Conservation (phyloP, 2,888 invertebrate genomes). For the Pachymerium ferrugineum region DNA sequence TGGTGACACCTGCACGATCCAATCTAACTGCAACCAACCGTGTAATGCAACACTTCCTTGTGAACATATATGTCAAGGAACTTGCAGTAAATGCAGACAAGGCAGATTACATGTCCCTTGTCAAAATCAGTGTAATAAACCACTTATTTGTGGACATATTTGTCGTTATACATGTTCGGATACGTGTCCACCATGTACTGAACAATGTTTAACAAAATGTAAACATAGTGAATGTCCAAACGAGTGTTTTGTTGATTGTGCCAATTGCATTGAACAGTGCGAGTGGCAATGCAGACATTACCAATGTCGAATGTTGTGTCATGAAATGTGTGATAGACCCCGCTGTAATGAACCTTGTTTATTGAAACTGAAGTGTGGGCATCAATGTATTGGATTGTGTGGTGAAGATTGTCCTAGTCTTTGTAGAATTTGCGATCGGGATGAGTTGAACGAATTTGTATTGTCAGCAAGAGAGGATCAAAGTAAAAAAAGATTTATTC, state of each 20-base stretch:
- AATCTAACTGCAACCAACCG: slow-evolving; percentile 32
- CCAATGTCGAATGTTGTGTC: slow-evolving; percentile 44
- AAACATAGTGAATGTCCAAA: slow-evolving; percentile 43
- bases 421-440: slow-evolving; percentile 36
- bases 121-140: slow-evolving; percentile 42
- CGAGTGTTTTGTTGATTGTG: slow-evolving; percentile 43
- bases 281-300: slow-evolving; percentile 44
- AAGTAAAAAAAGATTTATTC: slow-evolving; percentile 49
- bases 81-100: slow-evolving; percentile 45
- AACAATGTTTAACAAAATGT: slow-evolving; percentile 45
- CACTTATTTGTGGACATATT: slow-evolving; percentile 46
- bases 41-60: slow-evolving; percentile 41
- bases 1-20: slow-evolving; percentile 39
- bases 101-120: slow-evolving; percentile 47
- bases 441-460: slow-evolving; percentile 43
- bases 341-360: slow-evolving; percentile 44
- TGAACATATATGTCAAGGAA: slow-evolving; percentile 44
- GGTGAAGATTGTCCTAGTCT: slow-evolving; percentile 47
- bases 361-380: slow-evolving; percentile 43
- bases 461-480: slow-evolving; percentile 54
- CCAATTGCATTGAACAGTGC: slow-evolving; percentile 46
- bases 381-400: slow-evolving; percentile 48
- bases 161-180: slow-evolving; percentile 45
- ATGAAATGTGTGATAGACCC: slow-evolving; percentile 44
- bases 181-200: slow-evolving; percentile 46